These are phyloP conservation scores for Lanius ludovicianus DNA, from an alignment of 2,113 vertebrate genomes.

Conservation along the genomic window DNA sequence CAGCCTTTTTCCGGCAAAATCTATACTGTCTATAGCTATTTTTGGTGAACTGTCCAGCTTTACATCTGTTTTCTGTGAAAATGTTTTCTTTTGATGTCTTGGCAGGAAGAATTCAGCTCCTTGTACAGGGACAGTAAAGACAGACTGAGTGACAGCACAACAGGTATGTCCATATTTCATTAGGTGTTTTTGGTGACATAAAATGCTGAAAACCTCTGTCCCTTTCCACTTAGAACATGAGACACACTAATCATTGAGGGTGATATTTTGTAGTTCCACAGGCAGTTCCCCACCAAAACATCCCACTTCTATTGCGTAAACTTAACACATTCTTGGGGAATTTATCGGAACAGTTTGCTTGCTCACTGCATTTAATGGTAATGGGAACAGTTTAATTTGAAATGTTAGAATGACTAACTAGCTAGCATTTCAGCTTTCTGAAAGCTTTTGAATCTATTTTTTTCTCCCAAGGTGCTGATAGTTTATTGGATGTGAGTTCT, in stretches of 20 bases:
- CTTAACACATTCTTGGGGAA: not conserved
- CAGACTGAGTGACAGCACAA: conserved; percentile 68
- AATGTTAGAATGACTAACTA: not conserved
- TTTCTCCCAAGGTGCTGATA: conserved; percentile 74
- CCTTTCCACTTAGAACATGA: not conserved
- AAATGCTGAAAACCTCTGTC: not conserved
- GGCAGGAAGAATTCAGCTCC: conserved; percentile 75
- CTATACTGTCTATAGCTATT: not conserved
- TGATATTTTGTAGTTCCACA: not conserved
- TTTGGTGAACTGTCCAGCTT: not conserved
- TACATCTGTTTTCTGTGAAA: not conserved
- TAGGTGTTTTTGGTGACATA: not conserved
- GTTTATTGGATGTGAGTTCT: conserved; percentile 72
- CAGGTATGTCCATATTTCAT: conserved; percentile 44
- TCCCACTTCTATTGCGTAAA: not conserved
- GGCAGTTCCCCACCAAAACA: not conserved
- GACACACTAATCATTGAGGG: not conserved
- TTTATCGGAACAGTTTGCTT: not conserved
- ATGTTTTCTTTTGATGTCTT: conserved; percentile 20
- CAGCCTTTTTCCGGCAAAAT: not conserved
- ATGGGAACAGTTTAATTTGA: not conserved
- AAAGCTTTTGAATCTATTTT: not conserved
- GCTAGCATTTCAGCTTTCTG: not conserved
- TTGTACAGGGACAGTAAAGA: conserved; percentile 68
- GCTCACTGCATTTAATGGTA: not conserved